phyloP scores from a whole-genome alignment of 1,140 invertebrate genomes.

The Zaprionus vittiger region DNA sequence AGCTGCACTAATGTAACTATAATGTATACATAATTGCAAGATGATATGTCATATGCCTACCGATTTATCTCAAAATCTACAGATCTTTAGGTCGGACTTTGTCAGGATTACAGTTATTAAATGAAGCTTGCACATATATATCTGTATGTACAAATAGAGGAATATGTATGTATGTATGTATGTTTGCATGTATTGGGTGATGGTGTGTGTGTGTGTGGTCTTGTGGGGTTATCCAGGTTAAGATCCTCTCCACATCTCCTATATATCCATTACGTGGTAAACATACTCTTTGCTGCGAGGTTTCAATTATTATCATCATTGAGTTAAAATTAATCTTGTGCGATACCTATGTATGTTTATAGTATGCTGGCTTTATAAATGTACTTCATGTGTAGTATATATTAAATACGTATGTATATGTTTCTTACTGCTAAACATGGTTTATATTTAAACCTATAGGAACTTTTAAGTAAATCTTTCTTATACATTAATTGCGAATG shows the following conservation, averaged over 20 bases:
- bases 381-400: neutral
- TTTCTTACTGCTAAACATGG: conserved; percentile 18
- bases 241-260: neutral
- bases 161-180: conserved; percentile 8
- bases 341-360: neutral
- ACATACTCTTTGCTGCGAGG: conserved; percentile 41
- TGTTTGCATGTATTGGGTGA: conserved; percentile 1
- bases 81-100: neutral
- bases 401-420: conserved; percentile 18
- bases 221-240: neutral
- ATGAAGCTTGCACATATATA: neutral
- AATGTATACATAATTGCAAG: conserved; percentile 8
- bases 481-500: conserved; percentile 36
- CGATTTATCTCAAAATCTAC: neutral
- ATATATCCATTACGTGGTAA: conserved; percentile 9
- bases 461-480: conserved; percentile 63
- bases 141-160: neutral
- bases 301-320: conserved; percentile 27
- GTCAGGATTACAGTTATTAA: neutral
- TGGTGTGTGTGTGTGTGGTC: neutral
- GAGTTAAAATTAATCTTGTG: conserved; percentile 22
- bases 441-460: conserved; percentile 65
- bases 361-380: neutral
- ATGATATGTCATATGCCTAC: conserved; percentile 47
- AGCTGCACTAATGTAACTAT: neutral